phyloP scores from a whole-genome alignment of 2,888 invertebrate genomes.

The Drosophila fulvimacula region DNA sequence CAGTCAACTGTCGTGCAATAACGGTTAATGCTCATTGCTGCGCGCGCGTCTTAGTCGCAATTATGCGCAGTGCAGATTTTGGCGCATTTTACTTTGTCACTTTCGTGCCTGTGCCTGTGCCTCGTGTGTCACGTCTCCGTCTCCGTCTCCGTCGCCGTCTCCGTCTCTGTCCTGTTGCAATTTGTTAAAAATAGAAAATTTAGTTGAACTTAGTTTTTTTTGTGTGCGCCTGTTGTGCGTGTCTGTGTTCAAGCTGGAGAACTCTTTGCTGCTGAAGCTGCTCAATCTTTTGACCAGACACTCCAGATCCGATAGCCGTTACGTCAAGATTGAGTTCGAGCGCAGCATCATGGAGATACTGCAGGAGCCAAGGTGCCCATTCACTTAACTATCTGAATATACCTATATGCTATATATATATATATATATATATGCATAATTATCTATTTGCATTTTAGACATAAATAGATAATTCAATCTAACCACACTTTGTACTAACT shows the following conservation, averaged over 20 bases:
- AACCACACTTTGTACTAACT: slow-evolving; percentile 44
- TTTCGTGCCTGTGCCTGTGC: slow-evolving; percentile 34
- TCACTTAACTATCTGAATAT: neutral
- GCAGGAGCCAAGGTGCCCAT: slow-evolving; percentile 75
- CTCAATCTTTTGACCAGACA: slow-evolving; percentile 70
- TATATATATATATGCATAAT: neutral
- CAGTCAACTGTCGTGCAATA: neutral
- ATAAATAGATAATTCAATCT: slow-evolving; percentile 7
- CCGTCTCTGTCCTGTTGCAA: slow-evolving; percentile 1
- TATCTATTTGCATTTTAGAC: neutral
- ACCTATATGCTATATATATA: too few species aligned
- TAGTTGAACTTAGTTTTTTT: slow-evolving; percentile 1
- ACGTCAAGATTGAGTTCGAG: slow-evolving; percentile 83
- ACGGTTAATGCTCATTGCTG: slow-evolving; percentile 8
- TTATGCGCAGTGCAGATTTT: slow-evolving; percentile 62
- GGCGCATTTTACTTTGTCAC: slow-evolving; percentile 71
- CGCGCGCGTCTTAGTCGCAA: slow-evolving; percentile 11
- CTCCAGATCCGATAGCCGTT: slow-evolving; percentile 60
- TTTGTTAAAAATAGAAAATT: neutral
- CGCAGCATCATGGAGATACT: slow-evolving; percentile 84
- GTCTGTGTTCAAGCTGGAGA: slow-evolving; percentile 70
- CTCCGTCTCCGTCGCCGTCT: too few species aligned
- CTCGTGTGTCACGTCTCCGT: slow-evolving; percentile 1
- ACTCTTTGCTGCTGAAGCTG: slow-evolving; percentile 74
- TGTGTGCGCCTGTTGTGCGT: slow-evolving; percentile 20